Percentiles rank a stretch among this genome's conserved stretches.
Evolutionary conservation across 2,888 invertebrate genomes (phyloP).

Genomic region (Machimus rusticus): DNA sequence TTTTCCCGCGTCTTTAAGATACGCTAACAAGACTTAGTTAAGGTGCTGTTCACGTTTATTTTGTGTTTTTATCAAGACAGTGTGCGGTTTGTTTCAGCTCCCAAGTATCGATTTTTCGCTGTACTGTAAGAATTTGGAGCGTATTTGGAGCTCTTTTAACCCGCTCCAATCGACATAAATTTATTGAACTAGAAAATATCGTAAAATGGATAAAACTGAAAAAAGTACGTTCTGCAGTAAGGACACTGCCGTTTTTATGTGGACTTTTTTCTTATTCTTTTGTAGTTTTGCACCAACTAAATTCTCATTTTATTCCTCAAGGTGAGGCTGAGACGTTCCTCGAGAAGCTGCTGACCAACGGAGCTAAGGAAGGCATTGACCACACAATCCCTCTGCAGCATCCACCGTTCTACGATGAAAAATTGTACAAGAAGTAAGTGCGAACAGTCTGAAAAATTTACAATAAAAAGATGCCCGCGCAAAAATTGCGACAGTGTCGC

Average conservation of each 20-base stretch:
- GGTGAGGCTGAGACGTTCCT: conserved; percentile 54
- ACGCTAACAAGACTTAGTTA: neutral
- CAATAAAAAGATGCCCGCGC: neutral
- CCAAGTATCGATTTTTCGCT: neutral
- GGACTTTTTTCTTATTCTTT: neutral
- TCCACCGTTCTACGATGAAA: conserved; percentile 72
- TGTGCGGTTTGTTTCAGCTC: neutral
- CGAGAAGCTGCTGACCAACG: conserved; percentile 56
- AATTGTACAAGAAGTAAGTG: conserved; percentile 67
- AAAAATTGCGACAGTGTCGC: neutral
- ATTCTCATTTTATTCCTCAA: conserved; percentile 15
- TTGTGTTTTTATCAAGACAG: neutral
- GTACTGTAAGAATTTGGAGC: neutral
- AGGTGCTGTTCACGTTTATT: neutral
- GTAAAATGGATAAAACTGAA: neutral
- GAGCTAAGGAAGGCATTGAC: conserved; percentile 54
- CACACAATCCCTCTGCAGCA: conserved; percentile 36
- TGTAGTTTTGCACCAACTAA: conserved; percentile 45
- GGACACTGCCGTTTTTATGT: neutral
- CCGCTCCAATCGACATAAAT: neutral
- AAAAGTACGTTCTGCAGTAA: neutral
- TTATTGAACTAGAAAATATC: neutral
- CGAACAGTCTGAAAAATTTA: neutral
- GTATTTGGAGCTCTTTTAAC: neutral
- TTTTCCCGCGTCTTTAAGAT: neutral